Base-by-base conservation (phyloP, 2,888 invertebrate genomes). In the Branchinecta sandiegonensis region DNA sequence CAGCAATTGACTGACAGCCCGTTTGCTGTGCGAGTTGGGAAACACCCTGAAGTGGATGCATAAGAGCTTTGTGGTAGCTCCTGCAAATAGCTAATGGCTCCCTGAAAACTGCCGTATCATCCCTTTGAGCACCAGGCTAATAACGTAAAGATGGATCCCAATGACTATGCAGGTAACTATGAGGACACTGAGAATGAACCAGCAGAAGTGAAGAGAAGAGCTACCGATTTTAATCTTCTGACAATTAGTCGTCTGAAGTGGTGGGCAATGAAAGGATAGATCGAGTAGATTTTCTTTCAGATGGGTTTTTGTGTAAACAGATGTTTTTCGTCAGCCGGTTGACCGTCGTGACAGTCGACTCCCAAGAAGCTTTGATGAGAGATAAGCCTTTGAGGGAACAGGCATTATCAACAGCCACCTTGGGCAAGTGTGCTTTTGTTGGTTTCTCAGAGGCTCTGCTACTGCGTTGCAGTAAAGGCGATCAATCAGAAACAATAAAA, bases 191-290 rank as follows among this genome's bases (percentile, higher is more conserved):
- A 56, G 63, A 56, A 56, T 56, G 63, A 56, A 17, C 23, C 23
- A 56, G 63, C 63, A 56, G 23, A 56, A 56, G 63, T 10, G 8
- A n/a, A 56, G 63, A 23, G 23, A 23, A 56, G 14, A 17, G 63
- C 63, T 56, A 56, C 63, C 63, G 63, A 56, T 56, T 56, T 56
- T 56, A 56, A 56, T 56, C 63, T 56, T 23, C 63, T 56, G 63
- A 56, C 63, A 56, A 56, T 56, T 56, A 56, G 63, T 56, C 23
- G 63, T 56, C 14, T 56, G 63, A 56, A 56, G 63, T 56, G 11
- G 63, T 56, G 63, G 11, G 63, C 63, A 23, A 56, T 17, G 63
- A 56, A 56, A 56, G 63, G 63, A 23, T 56, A 56, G 63, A 56
- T 56, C 63, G 23, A 56, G 63, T 56, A 56, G 63, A 56, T 56